These are phyloP conservation scores for Quadriops clusia DNA, from an alignment of 2,888 invertebrate genomes.

Conservation along the genomic window DNA sequence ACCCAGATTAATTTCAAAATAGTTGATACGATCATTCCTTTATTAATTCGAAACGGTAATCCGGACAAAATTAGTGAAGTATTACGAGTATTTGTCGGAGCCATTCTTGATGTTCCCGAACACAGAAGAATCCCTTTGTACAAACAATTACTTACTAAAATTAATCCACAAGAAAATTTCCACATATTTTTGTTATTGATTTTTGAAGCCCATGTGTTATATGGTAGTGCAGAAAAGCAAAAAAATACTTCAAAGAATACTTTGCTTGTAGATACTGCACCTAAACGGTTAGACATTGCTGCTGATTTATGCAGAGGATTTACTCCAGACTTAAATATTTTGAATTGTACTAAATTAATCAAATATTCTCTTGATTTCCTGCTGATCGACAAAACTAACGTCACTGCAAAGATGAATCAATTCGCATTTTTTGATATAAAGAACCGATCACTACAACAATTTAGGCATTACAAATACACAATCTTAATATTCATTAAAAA, in stretches of 20 bases:
- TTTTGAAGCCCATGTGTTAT: conserved; percentile 57
- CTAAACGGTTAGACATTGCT: conserved; percentile 54
- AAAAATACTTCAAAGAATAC: conserved; percentile 22
- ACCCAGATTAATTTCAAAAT: conserved; percentile 87
- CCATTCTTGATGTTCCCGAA: conserved; percentile 83
- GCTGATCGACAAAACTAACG: conserved; percentile 49
- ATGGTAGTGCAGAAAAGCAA: conserved; percentile 41
- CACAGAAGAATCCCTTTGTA: conserved; percentile 79
- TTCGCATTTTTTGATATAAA: conserved; percentile 47
- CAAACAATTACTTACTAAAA: conserved; percentile 60
- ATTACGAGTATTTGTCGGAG: conserved; percentile 81
- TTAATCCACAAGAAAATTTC: conserved; percentile 52
- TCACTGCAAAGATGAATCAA: conserved; percentile 35
- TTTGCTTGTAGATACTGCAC: conserved; percentile 34
- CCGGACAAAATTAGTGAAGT: conserved; percentile 44
- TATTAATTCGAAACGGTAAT: conserved; percentile 41
- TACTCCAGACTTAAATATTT: conserved; percentile 46
- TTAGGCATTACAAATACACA: conserved; percentile 76
- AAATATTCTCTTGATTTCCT: conserved; percentile 52
- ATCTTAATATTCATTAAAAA: conserved; percentile 61
- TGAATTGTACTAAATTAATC: conserved; percentile 54
- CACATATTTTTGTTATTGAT: conserved; percentile 61
- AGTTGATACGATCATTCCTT: conserved; percentile 81
- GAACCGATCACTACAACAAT: conserved; percentile 56
- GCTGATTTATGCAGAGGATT: conserved; percentile 56